Percentiles rank a stretch among this genome's conserved stretches.
These are phyloP conservation scores for Benthosema pterotum DNA, from an alignment of 2,797 vertebrate genomes.

Conservation along the genomic window DNA sequence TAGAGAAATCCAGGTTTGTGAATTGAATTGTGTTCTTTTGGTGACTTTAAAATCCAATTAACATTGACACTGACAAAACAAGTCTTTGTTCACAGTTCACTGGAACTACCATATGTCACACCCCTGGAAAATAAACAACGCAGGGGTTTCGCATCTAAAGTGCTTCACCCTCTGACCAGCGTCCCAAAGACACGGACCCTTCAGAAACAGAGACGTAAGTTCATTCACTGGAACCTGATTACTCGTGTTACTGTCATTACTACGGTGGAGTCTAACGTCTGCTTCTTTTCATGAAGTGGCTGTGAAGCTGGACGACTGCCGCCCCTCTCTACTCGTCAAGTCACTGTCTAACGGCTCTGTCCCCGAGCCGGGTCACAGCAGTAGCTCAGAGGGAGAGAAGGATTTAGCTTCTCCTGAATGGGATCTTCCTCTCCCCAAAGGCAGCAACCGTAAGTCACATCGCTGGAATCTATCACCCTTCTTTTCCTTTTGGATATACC, in stretches of 20 bases:
- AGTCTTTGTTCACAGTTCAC: slow-evolving; percentile 77
- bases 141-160: slow-evolving; percentile 89
- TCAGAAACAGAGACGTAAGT: slow-evolving; percentile 88
- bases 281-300: slow-evolving; percentile 53
- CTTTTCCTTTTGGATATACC: too few relatives aligned
- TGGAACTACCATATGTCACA: slow-evolving; percentile 90
- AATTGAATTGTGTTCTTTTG: not conserved
- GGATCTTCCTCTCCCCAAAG: slow-evolving; percentile 90
- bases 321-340: slow-evolving; percentile 84
- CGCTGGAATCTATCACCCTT: too few relatives aligned
- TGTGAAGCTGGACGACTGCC: slow-evolving; percentile 84
- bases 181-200: slow-evolving; percentile 85
- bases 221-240: not conserved
- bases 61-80: not conserved
- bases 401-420: slow-evolving; percentile 94
- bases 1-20: slow-evolving; percentile 89
- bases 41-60: not conserved
- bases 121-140: slow-evolving; percentile 92
- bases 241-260: not conserved
- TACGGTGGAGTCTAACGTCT: not conserved
- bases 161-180: slow-evolving; percentile 75
- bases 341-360: slow-evolving; percentile 82
- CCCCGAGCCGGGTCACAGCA: slow-evolving; percentile 91
- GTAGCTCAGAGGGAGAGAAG: slow-evolving; percentile 97
- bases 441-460: slow-evolving; percentile 84